Conservation (phyloP, 2,888 invertebrate species). For the Microctonus aethiopoides region DNA sequence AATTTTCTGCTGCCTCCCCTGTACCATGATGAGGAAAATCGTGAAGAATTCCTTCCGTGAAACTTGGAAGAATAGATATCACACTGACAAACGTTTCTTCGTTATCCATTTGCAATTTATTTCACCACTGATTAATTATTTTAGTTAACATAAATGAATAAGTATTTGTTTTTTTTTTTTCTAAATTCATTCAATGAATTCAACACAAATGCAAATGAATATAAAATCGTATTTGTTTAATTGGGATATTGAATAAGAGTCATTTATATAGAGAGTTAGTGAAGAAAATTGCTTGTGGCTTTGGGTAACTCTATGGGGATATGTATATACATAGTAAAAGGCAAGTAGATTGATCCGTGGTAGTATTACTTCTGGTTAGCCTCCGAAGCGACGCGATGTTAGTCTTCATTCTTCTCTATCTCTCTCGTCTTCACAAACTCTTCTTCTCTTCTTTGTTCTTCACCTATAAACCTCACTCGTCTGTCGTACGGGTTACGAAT, state of each 20-base stretch:
- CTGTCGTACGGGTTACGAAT: conserved; percentile 47
- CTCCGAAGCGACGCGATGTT: conserved; percentile 62
- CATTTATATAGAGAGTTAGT: not conserved
- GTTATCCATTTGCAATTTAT: conserved; percentile 12
- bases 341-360: conserved; percentile 63
- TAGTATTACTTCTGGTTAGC: conserved; percentile 67
- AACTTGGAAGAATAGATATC: conserved; percentile 1
- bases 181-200: too few species aligned
- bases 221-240: not conserved
- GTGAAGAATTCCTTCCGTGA: conserved; percentile 23
- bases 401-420: conserved; percentile 63
- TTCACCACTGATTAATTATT: not conserved
- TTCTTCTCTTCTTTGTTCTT: conserved; percentile 13
- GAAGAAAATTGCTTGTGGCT: conserved; percentile 32
- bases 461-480: conserved; percentile 10
- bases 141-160: conserved; percentile 6
- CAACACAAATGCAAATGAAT: not conserved
- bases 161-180: not conserved
- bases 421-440: conserved; percentile 39
- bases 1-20: not conserved
- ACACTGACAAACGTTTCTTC: conserved; percentile 11
- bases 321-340: conserved; percentile 42
- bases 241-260: not conserved
- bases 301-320: too few species aligned
- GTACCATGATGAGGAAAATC: not conserved